Percentiles rank a stretch among this genome's conserved stretches.
phyloP scores from a whole-genome alignment of 2,113 vertebrate species.

The Erpornis zantholeuca region DNA sequence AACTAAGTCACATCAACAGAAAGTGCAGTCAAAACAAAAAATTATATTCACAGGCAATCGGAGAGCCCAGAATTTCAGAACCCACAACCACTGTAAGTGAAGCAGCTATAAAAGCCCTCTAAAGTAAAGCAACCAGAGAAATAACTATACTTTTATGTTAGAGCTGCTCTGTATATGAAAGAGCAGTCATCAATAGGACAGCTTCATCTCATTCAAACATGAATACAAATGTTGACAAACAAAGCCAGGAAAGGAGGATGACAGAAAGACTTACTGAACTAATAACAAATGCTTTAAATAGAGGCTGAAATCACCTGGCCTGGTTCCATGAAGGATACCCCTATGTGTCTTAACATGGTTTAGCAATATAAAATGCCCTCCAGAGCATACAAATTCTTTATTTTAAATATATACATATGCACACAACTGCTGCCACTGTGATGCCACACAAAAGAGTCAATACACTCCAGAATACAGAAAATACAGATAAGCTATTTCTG shows the following conservation, averaged over 20 bases:
- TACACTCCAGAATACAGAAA: not conserved
- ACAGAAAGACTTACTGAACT: constrained; percentile 51
- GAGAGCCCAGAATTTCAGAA: not conserved
- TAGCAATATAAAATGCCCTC: constrained; percentile 59
- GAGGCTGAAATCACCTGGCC: constrained; percentile 62
- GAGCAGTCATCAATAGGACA: not conserved
- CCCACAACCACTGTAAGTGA: not conserved
- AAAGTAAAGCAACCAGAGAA: constrained; percentile 14
- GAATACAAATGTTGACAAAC: constrained; percentile 58
- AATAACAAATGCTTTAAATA: constrained; percentile 60
- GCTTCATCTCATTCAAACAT: constrained; percentile 46
- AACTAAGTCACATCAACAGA: not conserved
- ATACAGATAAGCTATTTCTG: not conserved
- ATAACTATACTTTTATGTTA: constrained; percentile 31
- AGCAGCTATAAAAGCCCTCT: not conserved
- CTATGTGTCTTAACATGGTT: constrained; percentile 28
- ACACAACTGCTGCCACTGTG: constrained; percentile 23
- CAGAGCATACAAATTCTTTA: constrained; percentile 48
- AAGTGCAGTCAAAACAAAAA: not conserved
- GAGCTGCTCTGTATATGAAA: constrained; percentile 29
- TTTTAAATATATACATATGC: constrained; percentile 27
- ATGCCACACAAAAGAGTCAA: constrained; percentile 5
- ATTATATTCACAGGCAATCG: not conserved
- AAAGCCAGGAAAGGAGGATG: constrained; percentile 35
- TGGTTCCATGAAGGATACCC: constrained; percentile 3